These are phyloP conservation scores for Mesocricetus auratus DNA, from an alignment of 2,113 vertebrate genomes.

Conservation along the genomic window DNA sequence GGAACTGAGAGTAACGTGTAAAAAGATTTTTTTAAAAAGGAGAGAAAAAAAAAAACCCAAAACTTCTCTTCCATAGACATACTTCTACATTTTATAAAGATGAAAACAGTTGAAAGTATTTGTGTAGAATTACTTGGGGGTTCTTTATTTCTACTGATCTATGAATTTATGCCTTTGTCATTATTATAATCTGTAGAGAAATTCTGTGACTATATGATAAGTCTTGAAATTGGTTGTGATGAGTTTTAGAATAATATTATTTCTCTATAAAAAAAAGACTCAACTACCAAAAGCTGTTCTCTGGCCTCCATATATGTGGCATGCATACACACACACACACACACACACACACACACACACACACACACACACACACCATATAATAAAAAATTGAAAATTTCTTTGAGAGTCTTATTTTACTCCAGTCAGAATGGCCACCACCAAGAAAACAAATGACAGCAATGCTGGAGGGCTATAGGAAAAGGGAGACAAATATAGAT, in stretches of 20 bases:
- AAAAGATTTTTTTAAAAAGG: no score
- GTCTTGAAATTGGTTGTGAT: background rate
- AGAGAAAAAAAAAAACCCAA: no score
- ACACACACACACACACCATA: background rate
- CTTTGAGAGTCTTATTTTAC: background rate
- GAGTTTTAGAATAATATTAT: background rate
- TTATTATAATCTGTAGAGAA: background rate
- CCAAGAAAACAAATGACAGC: background rate
- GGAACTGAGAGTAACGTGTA: no score
- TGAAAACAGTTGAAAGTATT: background rate
- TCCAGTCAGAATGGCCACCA: background rate
- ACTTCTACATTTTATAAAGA: background rate
- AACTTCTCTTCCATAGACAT: background rate
- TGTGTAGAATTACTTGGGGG: background rate
- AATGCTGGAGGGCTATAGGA: background rate
- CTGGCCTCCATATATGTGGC: background rate
- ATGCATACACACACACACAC: background rate
- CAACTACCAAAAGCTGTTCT: background rate
- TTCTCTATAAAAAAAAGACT: no score
- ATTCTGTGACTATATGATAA: background rate
- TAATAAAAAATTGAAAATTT: background rate
- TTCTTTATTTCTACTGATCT: background rate
- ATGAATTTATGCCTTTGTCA: background rate
- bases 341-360: background rate
- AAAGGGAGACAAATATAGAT: background rate